Evolutionary conservation across 2,888 invertebrate genomes (phyloP), one percentile per base, ranked within the genome.

Genomic region (Nemoura dubitans): DNA sequence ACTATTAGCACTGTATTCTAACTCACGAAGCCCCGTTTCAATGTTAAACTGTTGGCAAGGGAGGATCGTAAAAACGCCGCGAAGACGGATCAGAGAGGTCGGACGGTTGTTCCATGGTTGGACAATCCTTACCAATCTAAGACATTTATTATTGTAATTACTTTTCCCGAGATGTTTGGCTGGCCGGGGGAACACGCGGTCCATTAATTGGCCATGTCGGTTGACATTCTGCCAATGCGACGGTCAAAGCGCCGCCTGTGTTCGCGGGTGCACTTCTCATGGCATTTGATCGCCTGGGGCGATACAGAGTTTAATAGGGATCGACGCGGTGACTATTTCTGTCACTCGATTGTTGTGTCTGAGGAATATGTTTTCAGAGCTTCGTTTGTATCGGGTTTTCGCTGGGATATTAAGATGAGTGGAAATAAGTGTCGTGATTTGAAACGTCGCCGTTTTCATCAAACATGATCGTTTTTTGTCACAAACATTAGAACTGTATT

Each of bases 131-230:
- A 21, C 59, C 59, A 59, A 59, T 59, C 59, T 59, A 10, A 16
- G 21, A 59, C 59, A 59, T 59, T 59, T 59, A 59, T 59, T 59
- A 59, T 59, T 59, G 59, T 59, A 59, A 59, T 59, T 59, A 59
- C 59, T 59, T 21, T 59, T 21, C 6, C 14, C 21, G 59, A 59
- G 59, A 59, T 59, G 59, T 59, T 59, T 21, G 59, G 21, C 59
- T 59, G 59, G 16, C 10, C 6, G 14, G 21, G 59, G 10, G 21
- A 59, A 59, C 59, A 59, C 21, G 14, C 59, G 59, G 14, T 21
- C 14, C 59, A 21, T 59, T 59, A 59, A 59, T 59, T 59, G 59
- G 21, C 59, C 59, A 21, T 59, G 59, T 59, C 59, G 59, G 16
- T 21, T 59, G 59, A 59, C 21, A 21, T 59, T 59, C 2, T 59